Conservation (phyloP, 2,113 vertebrate species). For the Crotophaga sulcirostris region DNA sequence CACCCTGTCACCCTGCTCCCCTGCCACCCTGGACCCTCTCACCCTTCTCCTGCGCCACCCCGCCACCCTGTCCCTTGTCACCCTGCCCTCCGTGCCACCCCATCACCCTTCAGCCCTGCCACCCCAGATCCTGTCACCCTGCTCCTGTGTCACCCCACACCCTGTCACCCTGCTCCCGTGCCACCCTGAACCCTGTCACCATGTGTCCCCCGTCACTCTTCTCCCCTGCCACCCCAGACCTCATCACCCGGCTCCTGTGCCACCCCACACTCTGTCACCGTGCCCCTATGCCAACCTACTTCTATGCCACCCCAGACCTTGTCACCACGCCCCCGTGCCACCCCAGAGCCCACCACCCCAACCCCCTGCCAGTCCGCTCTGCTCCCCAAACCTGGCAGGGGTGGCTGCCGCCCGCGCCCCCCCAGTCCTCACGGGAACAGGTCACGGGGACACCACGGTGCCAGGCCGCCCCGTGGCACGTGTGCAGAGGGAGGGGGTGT, state of each 20-base stretch:
- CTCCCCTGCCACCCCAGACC: too few species aligned
- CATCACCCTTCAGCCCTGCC: not conserved
- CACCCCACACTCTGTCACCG: too few species aligned
- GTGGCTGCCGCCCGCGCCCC: rapidly evolving
- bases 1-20: too few species aligned
- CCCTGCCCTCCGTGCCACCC: too few species aligned
- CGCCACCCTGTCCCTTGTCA: not conserved
- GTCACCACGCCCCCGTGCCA: not conserved
- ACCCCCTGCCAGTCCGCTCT: not conserved
- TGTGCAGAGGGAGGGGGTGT: not conserved
- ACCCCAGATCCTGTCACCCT: not conserved
- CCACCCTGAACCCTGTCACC: not conserved
- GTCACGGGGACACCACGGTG: rapidly evolving
- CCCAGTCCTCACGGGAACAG: not conserved
- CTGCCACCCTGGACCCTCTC: not conserved
- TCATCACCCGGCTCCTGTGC: too few species aligned
- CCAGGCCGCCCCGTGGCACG: rapidly evolving
- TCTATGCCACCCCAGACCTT: too few species aligned
- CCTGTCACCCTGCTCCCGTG: too few species aligned
- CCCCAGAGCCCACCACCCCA: not conserved
- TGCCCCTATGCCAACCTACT: too few species aligned
- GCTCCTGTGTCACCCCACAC: not conserved
- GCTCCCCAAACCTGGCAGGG: not conserved
- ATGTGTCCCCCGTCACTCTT: too few species aligned
- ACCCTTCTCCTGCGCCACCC: not conserved